Base-by-base conservation (phyloP, 2,113 vertebrate species). In the Peromyscus californicus region DNA sequence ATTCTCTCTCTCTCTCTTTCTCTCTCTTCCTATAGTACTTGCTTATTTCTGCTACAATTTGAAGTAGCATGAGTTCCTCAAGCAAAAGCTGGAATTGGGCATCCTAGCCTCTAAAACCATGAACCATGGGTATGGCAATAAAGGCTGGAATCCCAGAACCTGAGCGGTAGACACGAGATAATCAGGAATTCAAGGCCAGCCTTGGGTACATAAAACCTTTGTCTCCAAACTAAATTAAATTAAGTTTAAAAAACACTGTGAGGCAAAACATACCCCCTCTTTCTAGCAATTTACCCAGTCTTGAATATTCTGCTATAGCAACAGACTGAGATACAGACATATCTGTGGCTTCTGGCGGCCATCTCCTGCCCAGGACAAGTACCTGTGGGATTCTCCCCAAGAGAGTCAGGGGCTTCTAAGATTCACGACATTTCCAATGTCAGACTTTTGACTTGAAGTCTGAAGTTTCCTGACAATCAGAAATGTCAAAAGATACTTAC, bases 401-500 rank as follows among this genome's bases (percentile, higher is more conserved):
- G 42, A 69, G 74, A 95, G 12, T 36, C 13, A 93, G 12, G 7
- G 6, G 22, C 33, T 94, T 95, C 42, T 83, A 90, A 84, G 69
- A 87, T 54, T 96, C 12, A 75, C 21, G 19, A 89, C 26, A 86
- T 69, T 90, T 82, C 65, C 76, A 85, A 26, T 24, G 17, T 65
- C 65, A 42, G 65, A 90, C 36, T 63, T 93, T 83, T 74, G 78
- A 42, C 11, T 67, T 21, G 26, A 3, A 79, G 8, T 65, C 48
- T 82, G 26, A 39, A 61, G 15, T 82, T 95, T 78, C 54, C 54
- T 63, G 36, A 89, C 39, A 82, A 86, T 61, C 42, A 82, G n/a
- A 97, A 92, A 22, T 76, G 67, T 45, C 11, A 21, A 80, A 93
- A 78, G 54, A 16, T n/a, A 65, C 84, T 95, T 94, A 91, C 87